Conservation (phyloP, 2,888 invertebrate species). For the Caenorhabditis doughertyi region DNA sequence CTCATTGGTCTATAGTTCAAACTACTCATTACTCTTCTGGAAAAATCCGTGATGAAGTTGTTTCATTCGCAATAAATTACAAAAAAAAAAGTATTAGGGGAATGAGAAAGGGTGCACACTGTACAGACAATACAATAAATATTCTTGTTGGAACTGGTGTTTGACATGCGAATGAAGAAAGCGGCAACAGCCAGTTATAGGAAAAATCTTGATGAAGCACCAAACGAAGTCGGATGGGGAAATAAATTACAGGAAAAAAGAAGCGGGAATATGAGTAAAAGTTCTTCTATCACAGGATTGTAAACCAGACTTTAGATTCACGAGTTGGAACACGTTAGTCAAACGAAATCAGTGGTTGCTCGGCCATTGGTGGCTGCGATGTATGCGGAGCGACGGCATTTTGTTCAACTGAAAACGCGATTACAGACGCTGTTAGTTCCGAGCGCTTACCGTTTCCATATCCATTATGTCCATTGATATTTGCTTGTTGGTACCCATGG, state of each 20-base stretch:
- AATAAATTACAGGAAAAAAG: neutral
- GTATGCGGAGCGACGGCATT: slow-evolving; percentile 18
- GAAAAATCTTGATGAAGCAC: slow-evolving; percentile 22
- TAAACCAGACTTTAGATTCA: neutral
- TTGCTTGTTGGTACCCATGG: slow-evolving; percentile 28
- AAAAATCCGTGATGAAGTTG: slow-evolving; percentile 31
- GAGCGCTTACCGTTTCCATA: slow-evolving; percentile 43
- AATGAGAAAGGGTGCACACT: slow-evolving; percentile 9
- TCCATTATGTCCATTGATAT: slow-evolving; percentile 40
- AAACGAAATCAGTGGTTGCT: slow-evolving; percentile 65
- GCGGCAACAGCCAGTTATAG: slow-evolving; percentile 13
- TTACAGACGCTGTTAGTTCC: neutral
- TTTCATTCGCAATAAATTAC: slow-evolving; percentile 47
- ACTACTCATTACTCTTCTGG: neutral
- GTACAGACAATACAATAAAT: slow-evolving; percentile 60
- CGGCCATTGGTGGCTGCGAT: slow-evolving; percentile 35
- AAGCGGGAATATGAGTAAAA: neutral
- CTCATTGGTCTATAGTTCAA: no score
- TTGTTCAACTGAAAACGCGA: slow-evolving; percentile 39
- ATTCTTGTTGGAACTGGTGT: neutral
- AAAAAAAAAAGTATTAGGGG: slow-evolving; percentile 12
- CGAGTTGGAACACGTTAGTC: slow-evolving; percentile 32
- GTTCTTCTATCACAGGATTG: slow-evolving; percentile 10
- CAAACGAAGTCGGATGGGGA: neutral
- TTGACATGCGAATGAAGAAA: slow-evolving; percentile 3